Base-by-base conservation (phyloP, 2,113 vertebrate genomes). In the Pseudolaguvia tuberculata region DNA sequence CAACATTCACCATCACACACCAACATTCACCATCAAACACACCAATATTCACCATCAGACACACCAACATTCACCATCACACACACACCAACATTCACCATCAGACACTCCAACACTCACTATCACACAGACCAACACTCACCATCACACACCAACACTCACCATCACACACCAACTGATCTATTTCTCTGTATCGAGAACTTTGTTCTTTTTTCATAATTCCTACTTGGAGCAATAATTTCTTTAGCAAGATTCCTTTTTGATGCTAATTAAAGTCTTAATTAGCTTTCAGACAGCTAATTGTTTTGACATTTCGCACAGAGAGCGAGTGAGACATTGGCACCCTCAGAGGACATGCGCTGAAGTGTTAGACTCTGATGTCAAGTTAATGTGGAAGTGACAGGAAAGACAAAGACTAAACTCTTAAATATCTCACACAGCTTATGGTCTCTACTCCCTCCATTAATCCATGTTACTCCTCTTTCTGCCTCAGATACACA, bases 211-310 rank as follows among this genome's bases (percentile, higher is more conserved):
- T 75, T 66, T 0, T 11, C 72, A 55, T 66, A 35, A 75, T 66
- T 47, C 29, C 21, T 61, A 45, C 14, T 56, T 23, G n/a, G n/a
- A n/a, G n/a, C n/a, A n/a, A n/a, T 35, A 39, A 11, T 55, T 75
- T 47, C 61, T 42, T 75, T 15, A 15, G 31, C 5, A 11, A 42
- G 31, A 75, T 47, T 21, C 35, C 8, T 8, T 75, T 66, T 29
- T 17, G 61, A 55, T 66, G 51, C 15, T 66, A 66, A 66, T 66
- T 65, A 75, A 75, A 65, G 11, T 50, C 50, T 52, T 75, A 66
- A 75, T 75, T 66, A 62, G 72, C 72, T 66, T 75, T 75, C 47
- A 66, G 50, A 75, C 23, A 21, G 61, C 50, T 75, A 66, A 75
- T 75, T 75, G 61, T 5, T 67, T 12, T 67, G 42, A 75, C 61